Conservation (phyloP, 1,140 invertebrate species). For the Parasteatoda tepidariorum region DNA sequence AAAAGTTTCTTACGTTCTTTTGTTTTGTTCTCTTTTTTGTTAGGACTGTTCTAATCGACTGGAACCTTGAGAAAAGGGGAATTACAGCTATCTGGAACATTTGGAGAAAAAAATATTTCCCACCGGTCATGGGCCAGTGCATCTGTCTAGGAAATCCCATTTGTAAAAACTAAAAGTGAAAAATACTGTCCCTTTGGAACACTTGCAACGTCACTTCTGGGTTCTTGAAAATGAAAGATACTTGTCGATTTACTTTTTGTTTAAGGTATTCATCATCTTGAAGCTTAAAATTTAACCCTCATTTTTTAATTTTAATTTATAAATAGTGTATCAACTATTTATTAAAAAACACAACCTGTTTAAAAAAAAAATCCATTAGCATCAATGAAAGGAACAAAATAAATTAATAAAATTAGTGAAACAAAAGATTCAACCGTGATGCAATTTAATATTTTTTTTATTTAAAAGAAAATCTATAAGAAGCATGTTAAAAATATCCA, state of each 20-base stretch:
- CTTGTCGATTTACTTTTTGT: neutral
- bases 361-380: too few species aligned
- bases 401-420: too few species aligned
- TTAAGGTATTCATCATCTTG: neutral
- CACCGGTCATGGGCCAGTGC: neutral
- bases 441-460: too few species aligned
- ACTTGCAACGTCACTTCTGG: too few species aligned
- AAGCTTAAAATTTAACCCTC: neutral
- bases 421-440: too few species aligned
- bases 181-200: neutral
- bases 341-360: too few species aligned
- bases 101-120: neutral
- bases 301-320: too few species aligned
- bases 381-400: too few species aligned
- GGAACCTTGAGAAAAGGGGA: slow-evolving; percentile 37
- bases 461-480: too few species aligned
- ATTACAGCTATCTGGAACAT: slow-evolving; percentile 9
- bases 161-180: neutral
- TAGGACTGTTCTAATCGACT: slow-evolving; percentile 52
- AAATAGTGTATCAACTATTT: too few species aligned
- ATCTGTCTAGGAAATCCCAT: neutral
- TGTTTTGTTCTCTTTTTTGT: slow-evolving; percentile 53
- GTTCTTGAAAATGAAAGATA: neutral
- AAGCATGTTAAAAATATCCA: too few species aligned
- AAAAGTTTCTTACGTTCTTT: slow-evolving; percentile 27